Evolutionary conservation across 1,140 invertebrate species (phyloP).

Genomic region (Berghia stephanieae): DNA sequence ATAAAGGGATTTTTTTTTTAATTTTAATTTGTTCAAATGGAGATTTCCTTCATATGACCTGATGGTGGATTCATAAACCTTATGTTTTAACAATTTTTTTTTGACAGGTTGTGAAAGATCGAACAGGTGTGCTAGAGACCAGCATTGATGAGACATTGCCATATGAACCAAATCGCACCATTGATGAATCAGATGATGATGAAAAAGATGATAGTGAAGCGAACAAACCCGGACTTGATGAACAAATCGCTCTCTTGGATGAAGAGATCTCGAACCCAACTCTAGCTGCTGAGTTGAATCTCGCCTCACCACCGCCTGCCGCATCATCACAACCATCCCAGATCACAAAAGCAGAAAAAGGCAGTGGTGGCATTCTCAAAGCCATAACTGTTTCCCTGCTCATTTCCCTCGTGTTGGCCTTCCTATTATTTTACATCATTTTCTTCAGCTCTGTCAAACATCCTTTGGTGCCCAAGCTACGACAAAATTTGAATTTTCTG

Average conservation of each 20-base stretch:
- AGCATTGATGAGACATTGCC: constrained; percentile 37
- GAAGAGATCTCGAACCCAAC: constrained; percentile 38
- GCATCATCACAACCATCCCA: constrained; percentile 14
- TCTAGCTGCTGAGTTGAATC: constrained; percentile 25
- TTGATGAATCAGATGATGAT: constrained; percentile 40
- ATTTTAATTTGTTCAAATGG: too few species aligned
- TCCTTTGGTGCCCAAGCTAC: constrained; percentile 42
- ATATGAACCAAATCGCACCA: constrained; percentile 53
- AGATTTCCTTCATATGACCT: too few species aligned
- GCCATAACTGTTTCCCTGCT: constrained; percentile 43
- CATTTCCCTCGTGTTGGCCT: constrained; percentile 47
- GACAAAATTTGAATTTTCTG: constrained; percentile 48
- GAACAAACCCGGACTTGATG: constrained; percentile 46
- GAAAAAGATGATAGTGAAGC: constrained; percentile 44
- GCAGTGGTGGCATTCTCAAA: constrained; percentile 38
- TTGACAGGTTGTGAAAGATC: constrained; percentile 32
- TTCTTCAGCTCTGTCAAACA: constrained; percentile 54
- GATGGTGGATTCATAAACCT: too few species aligned
- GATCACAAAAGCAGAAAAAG: constrained; percentile 26
- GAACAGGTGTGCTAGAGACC: constrained; percentile 33
- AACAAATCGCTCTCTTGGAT: constrained; percentile 55
- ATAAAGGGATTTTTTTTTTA: too few species aligned
- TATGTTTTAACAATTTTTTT: too few species aligned
- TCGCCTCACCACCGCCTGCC: constrained; percentile 23
- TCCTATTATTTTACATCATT: constrained; percentile 46